Conservation (phyloP, 2,113 vertebrate species). For the Panurus biarmicus region DNA sequence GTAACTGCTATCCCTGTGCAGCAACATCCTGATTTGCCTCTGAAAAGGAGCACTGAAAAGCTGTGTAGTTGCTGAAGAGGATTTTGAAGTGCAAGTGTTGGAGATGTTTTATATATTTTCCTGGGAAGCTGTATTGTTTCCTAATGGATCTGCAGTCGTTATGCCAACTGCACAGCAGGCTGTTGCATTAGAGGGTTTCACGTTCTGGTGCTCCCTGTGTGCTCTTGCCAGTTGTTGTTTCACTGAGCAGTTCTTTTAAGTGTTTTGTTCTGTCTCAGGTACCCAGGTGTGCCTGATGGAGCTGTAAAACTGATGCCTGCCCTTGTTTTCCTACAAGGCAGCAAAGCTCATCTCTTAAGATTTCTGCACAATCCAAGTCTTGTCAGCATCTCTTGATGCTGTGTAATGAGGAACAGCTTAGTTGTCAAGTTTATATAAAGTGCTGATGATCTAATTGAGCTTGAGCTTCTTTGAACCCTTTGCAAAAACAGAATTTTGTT, state of each 20-base stretch:
- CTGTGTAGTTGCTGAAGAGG: not conserved
- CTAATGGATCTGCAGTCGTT: not conserved
- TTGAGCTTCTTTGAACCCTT: not conserved
- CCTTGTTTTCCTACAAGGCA: not conserved
- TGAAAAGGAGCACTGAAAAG: not conserved
- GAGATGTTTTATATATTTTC: not conserved
- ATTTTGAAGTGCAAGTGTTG: not conserved
- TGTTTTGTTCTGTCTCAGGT: not conserved
- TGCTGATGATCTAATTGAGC: not conserved
- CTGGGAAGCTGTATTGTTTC: not conserved
- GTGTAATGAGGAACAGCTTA: not conserved
- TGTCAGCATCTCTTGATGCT: not conserved
- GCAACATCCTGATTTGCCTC: not conserved
- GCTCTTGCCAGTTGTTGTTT: not conserved
- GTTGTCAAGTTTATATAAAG: not conserved
- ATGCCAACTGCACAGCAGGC: not conserved
- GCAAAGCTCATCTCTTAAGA: not conserved
- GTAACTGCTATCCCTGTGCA: not conserved
- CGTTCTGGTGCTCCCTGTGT: not conserved
- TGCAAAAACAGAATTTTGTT: not conserved
- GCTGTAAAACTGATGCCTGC: not conserved
- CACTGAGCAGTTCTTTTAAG: not conserved
- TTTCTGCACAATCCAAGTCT: not conserved
- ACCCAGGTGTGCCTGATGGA: not conserved
- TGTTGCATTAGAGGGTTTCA: not conserved